A percentile compares a stretch with the other conserved stretches of the same genome.
Conservation (phyloP, 2,888 invertebrate genomes). For the Rhagonycha fulva region DNA sequence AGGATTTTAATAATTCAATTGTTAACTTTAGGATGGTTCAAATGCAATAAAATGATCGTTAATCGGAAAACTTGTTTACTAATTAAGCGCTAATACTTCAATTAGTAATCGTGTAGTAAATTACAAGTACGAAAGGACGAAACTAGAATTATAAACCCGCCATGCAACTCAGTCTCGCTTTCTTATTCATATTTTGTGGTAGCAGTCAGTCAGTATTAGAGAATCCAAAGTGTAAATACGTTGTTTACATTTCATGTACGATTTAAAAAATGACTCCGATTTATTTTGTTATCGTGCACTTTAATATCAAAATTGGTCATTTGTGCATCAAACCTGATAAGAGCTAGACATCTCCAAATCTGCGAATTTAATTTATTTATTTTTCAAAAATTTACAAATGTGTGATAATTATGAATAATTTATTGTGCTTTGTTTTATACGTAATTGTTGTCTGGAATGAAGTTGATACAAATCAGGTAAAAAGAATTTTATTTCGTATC, state of each 20-base stretch:
- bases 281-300: neutral
- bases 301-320: neutral
- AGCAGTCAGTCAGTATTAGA: constrained; percentile 22
- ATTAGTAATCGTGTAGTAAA: neutral
- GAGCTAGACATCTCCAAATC: neutral
- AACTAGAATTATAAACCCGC: constrained; percentile 8
- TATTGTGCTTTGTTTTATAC: constrained; percentile 10
- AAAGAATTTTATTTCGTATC: neutral
- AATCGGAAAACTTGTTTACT: neutral
- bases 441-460: constrained; percentile 17
- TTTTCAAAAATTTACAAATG: neutral
- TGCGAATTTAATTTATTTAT: neutral
- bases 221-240: constrained; percentile 24
- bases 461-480: constrained; percentile 17
- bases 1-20: neutral
- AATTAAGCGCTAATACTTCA: neutral
- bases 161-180: constrained; percentile 21
- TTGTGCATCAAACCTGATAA: neutral
- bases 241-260: constrained; percentile 3
- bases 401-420: constrained; percentile 10
- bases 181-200: constrained; percentile 23
- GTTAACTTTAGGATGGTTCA: neutral
- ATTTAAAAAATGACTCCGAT: neutral
- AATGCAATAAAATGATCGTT: neutral
- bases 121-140: neutral